Base-by-base conservation (phyloP, 2,888 invertebrate genomes). In the Morpho achilles region DNA sequence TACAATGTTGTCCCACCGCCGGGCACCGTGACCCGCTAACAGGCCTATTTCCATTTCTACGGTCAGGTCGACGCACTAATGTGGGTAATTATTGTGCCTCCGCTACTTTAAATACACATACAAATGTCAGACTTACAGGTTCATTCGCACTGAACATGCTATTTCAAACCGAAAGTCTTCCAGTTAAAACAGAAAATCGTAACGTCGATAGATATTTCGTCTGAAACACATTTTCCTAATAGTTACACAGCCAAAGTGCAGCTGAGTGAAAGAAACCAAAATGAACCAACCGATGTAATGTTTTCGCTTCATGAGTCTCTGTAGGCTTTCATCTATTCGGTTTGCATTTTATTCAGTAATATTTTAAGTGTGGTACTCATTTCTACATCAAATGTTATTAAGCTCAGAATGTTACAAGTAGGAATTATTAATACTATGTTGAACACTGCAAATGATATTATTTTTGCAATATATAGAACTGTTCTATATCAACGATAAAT, bases 11-110 rank as follows among this genome's bases (percentile, higher is more conserved):
- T 41, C n/a, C 51, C 40, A 44, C 10, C 48, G 52, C 50, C 7
- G n/a, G 50, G 39, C 50, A 53, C 65, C 64, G 62, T 64, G 65
- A 69, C 69, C 66, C 60, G 64, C 67, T 71, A 73, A 70, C 72
- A 71, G 62, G 65, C 67, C 70, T 71, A 73, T 76, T 76, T 75
- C 71, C 63, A 68, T 62, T 64, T 71, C 66, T 64, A 70, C 72
- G 70, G 69, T 52, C 57, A 61, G 56, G 50, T 56, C 53, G 53
- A 56, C 61, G 53, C 52, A 48, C 61, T 63, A 63, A 62, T 59
- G 55, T 62, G 47, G 47, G 61, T 61, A 64, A 64, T 62, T 62
- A 60, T 60, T 64, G 56, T 60, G 52, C 50, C 62, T 56, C 50
- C 53, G 47, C 49, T 58, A 58, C 60, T 61, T 55, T 53, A 53